phyloP scores from a whole-genome alignment of 2,888 invertebrate genomes.

The Lottia gigantea region DNA sequence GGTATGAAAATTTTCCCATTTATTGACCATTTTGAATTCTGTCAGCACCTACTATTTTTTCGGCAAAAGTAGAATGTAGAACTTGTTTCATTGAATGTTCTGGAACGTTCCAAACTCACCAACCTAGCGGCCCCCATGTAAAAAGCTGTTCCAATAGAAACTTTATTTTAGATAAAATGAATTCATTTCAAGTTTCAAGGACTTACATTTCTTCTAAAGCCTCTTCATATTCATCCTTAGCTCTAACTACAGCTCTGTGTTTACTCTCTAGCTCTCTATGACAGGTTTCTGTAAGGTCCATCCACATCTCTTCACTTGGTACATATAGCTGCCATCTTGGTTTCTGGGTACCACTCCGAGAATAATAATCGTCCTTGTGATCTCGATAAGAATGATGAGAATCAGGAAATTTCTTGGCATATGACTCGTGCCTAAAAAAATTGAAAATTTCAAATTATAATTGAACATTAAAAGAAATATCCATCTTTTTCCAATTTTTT shows the following conservation, averaged over 20 bases:
- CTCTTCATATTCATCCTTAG: neutral
- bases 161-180: too few relatives aligned
- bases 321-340: slow-evolving; percentile 6
- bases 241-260: neutral
- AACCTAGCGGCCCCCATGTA: too few relatives aligned
- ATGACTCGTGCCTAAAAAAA: neutral
- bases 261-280: neutral
- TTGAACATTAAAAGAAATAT: too few relatives aligned
- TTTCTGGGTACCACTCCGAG: neutral
- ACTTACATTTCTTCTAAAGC: neutral
- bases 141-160: too few relatives aligned
- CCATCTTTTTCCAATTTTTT: too few relatives aligned
- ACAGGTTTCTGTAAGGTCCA: neutral
- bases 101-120: too few relatives aligned
- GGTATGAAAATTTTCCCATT: too few relatives aligned
- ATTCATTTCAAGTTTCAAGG: neutral
- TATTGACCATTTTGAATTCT: too few relatives aligned
- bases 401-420: neutral
- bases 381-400: neutral
- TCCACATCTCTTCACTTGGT: slow-evolving; percentile 1
- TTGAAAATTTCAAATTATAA: neutral
- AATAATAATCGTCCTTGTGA: neutral
- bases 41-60: too few relatives aligned
- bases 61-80: too few relatives aligned
- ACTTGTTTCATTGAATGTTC: too few relatives aligned